These are phyloP conservation scores for Tholera decimalis DNA, from an alignment of 2,888 invertebrate genomes.

Conservation along the genomic window DNA sequence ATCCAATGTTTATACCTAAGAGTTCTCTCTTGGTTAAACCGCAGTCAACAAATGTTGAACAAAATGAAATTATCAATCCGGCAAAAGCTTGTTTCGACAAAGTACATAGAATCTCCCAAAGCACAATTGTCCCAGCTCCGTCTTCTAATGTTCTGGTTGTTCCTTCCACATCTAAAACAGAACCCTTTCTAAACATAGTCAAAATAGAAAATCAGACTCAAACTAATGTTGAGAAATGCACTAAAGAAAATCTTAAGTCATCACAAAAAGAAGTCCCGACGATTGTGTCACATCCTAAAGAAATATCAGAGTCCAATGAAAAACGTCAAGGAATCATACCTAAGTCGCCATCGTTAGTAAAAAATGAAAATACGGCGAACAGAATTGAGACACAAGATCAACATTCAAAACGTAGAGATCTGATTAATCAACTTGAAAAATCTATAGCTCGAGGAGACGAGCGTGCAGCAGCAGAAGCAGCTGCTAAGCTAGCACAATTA, in stretches of 20 bases:
- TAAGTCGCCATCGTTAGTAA: slow-evolving; percentile 32
- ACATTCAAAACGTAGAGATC: slow-evolving; percentile 80
- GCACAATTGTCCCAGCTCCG: not conserved
- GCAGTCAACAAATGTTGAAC: slow-evolving; percentile 15
- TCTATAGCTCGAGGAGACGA: slow-evolving; percentile 95
- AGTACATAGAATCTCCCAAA: slow-evolving; percentile 6
- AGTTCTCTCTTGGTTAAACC: slow-evolving; percentile 21
- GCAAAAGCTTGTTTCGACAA: slow-evolving; percentile 11
- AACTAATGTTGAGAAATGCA: slow-evolving; percentile 22
- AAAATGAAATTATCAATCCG: slow-evolving; percentile 16
- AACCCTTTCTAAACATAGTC: slow-evolving; percentile 6
- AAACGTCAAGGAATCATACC: slow-evolving; percentile 15
- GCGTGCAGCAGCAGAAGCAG: slow-evolving; percentile 94
- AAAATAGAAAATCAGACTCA: slow-evolving; percentile 35
- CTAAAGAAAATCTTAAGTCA: slow-evolving; percentile 1
- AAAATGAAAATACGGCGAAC: slow-evolving; percentile 34
- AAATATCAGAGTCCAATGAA: slow-evolving; percentile 2
- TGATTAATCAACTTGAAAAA: slow-evolving; percentile 94
- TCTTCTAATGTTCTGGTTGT: slow-evolving; percentile 3
- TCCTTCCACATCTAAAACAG: slow-evolving; percentile 39
- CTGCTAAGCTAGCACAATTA: slow-evolving; percentile 94
- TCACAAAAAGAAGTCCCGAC: slow-evolving; percentile 16
- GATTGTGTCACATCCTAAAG: slow-evolving; percentile 10
- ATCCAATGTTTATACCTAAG: slow-evolving; percentile 77
- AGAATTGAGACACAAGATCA: slow-evolving; percentile 68